These are phyloP conservation scores for Notamacropus eugenii DNA, from an alignment of 2,797 vertebrate species.

Conservation along the genomic window DNA sequence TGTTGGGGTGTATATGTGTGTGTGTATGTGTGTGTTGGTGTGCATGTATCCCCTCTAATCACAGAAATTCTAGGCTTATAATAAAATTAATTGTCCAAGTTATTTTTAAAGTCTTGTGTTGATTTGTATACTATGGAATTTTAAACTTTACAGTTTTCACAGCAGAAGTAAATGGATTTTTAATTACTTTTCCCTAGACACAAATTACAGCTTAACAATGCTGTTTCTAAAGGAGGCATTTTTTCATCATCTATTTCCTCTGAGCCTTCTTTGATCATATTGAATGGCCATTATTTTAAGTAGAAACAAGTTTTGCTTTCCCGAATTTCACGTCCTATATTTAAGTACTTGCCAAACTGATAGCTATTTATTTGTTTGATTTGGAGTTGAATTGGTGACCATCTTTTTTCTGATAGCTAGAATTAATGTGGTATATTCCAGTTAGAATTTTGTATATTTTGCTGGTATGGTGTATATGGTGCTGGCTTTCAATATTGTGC, in stretches of 20 bases:
- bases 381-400: background rate
- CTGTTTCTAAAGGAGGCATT: background rate
- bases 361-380: background rate
- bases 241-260: background rate
- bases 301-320: background rate
- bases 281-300: background rate
- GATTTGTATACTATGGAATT: slow-evolving; percentile 31
- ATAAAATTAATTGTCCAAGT: background rate
- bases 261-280: background rate
- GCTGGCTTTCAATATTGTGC: slow-evolving; percentile 10
- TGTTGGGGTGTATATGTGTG: too few species aligned
- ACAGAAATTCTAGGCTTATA: slow-evolving; percentile 10
- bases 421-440: slow-evolving; percentile 21
- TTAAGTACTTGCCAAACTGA: background rate
- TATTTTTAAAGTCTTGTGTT: background rate
- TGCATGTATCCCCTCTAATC: slow-evolving; percentile 28
- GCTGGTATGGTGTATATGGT: background rate
- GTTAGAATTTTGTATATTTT: slow-evolving; percentile 18
- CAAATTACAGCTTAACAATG: slow-evolving; percentile 43
- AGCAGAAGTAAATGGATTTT: slow-evolving; percentile 37
- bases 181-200: slow-evolving; percentile 1
- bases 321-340: slow-evolving; percentile 13
- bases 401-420: slow-evolving; percentile 22
- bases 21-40: background rate
- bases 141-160: slow-evolving; percentile 44